These are phyloP conservation scores for Cygnus olor DNA, from an alignment of 2,797 vertebrate species.

Conservation along the genomic window DNA sequence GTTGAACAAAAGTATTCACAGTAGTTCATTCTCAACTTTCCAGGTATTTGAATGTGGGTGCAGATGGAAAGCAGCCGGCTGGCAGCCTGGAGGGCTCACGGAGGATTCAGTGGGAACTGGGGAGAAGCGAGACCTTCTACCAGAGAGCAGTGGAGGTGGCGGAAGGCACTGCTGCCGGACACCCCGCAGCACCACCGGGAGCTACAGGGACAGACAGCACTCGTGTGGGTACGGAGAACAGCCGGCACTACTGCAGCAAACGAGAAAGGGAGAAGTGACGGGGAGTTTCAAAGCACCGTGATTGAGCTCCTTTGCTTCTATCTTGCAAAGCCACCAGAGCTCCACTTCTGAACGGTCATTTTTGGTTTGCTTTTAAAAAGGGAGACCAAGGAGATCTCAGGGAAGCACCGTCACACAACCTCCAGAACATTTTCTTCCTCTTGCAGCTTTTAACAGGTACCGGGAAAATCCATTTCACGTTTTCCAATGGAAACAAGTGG, in stretches of 20 bases:
- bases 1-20: neutral
- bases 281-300: neutral
- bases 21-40: neutral
- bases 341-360: neutral
- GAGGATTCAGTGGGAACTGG: rapidly evolving
- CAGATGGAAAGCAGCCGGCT: neutral
- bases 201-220: neutral
- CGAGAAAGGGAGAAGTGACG: neutral
- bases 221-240: rapidly evolving
- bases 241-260: rapidly evolving
- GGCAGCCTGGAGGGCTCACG: neutral
- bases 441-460: neutral
- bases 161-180: rapidly evolving
- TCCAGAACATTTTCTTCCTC: neutral
- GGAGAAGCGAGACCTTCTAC: rapidly evolving
- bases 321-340: neutral
- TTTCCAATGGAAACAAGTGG: neutral
- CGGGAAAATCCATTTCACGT: neutral
- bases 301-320: neutral
- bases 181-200: rapidly evolving
- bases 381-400: neutral
- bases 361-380: neutral
- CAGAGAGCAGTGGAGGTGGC: neutral
- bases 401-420: neutral
- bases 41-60: neutral